phyloP scores from a whole-genome alignment of 2,888 invertebrate species.

The Mongoloraphidia duomilia region DNA sequence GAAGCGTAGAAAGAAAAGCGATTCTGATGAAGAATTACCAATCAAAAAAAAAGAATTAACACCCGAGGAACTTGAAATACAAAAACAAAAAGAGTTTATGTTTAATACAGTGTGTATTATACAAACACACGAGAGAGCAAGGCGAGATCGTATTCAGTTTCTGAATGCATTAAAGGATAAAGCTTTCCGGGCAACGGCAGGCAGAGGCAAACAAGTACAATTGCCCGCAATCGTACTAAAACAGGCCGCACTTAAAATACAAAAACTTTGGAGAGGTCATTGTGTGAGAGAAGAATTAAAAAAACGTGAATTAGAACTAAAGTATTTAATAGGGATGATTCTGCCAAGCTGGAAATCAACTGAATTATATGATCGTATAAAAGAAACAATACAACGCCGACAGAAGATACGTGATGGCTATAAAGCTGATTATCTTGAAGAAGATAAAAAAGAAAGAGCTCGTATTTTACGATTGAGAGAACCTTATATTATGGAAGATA shows the following conservation, averaged over 20 bases:
- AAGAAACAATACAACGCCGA: constrained; percentile 32
- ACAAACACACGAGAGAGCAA: constrained; percentile 33
- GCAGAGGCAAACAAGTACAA: neutral
- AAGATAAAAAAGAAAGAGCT: constrained; percentile 34
- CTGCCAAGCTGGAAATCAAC: constrained; percentile 34
- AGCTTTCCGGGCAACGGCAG: no score
- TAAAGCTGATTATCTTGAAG: constrained; percentile 31
- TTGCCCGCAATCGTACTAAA: constrained; percentile 11
- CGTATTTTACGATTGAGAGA: constrained; percentile 35
- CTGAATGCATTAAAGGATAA: neutral
- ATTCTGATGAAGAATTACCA: no score
- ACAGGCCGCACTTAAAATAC: constrained; percentile 26
- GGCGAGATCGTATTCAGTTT: constrained; percentile 21
- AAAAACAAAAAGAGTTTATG: constrained; percentile 17
- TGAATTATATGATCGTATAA: constrained; percentile 32
- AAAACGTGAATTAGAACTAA: constrained; percentile 28
- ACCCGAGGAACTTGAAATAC: constrained; percentile 17
- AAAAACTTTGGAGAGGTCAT: constrained; percentile 32
- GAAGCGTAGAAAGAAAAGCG: no score
- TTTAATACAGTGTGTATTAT: constrained; percentile 25
- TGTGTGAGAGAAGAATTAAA: constrained; percentile 29
- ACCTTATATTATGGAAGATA: constrained; percentile 54
- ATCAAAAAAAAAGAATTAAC: constrained; percentile 17
- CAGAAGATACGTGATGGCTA: constrained; percentile 32
- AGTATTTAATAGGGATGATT: constrained; percentile 40